phyloP scores from a whole-genome alignment of 2,797 vertebrate genomes.

The Kryptopterus vitreolus region DNA sequence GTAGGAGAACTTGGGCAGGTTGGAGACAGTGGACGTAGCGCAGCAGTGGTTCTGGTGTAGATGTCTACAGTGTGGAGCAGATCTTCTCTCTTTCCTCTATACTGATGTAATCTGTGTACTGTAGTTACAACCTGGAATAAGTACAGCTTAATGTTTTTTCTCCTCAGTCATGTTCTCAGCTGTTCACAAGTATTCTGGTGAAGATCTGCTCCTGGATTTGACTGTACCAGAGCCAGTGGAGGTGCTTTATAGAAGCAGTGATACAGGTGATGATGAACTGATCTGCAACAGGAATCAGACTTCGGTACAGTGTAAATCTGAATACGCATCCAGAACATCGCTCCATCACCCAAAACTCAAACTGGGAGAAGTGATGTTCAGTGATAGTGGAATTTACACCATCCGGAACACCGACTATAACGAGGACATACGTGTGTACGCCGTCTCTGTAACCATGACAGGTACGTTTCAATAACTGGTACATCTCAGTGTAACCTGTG shows the following conservation, averaged over 20 bases:
- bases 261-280: not conserved
- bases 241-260: not conserved
- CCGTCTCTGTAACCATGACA: slow-evolving; percentile 8
- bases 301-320: not conserved
- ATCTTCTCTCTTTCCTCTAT: too few species aligned
- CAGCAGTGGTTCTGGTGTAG: too few species aligned
- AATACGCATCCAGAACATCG: not conserved
- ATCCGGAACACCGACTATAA: not conserved
- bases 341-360: not conserved
- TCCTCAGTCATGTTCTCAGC: not conserved
- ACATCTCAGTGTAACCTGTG: too few species aligned
- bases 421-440: not conserved
- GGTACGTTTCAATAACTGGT: slow-evolving; percentile 10
- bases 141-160: too few species aligned
- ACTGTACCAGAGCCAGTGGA: not conserved
- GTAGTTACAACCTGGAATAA: too few species aligned
- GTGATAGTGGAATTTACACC: too few species aligned
- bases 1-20: too few species aligned
- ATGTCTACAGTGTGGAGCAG: too few species aligned
- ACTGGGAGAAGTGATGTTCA: not conserved
- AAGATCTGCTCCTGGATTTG: not conserved
- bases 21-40: too few species aligned
- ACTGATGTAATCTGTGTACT: too few species aligned
- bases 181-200: not conserved
- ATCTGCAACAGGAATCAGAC: not conserved